These are phyloP conservation scores for Siniperca chuatsi DNA, from an alignment of 2,113 vertebrate genomes.

Conservation along the genomic window DNA sequence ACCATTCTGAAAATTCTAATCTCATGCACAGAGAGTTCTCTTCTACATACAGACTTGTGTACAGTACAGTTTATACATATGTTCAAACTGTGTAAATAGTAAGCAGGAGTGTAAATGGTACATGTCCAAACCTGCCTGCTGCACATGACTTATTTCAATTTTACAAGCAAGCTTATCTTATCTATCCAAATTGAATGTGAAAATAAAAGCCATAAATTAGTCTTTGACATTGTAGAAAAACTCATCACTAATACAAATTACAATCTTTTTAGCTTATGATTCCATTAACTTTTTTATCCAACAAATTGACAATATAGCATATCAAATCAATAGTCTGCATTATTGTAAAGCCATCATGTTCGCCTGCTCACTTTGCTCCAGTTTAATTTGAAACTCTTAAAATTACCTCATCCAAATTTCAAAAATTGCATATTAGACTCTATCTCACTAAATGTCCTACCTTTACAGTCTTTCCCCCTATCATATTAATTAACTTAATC, in stretches of 20 bases:
- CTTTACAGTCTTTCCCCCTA: background rate
- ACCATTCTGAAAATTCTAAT: background rate
- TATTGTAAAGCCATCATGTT: background rate
- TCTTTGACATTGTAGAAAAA: background rate
- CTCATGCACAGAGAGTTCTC: constrained; percentile 21
- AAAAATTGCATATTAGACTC: background rate
- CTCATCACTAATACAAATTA: background rate
- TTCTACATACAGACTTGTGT: constrained; percentile 42
- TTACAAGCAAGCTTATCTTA: constrained; percentile 40
- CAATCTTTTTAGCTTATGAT: background rate
- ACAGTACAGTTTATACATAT: constrained; percentile 45
- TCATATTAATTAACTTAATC: too few species aligned
- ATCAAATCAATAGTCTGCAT: background rate
- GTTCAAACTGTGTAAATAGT: constrained; percentile 70
- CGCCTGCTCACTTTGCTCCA: background rate
- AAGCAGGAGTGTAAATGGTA: constrained; percentile 53
- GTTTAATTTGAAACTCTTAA: background rate
- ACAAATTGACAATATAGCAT: background rate
- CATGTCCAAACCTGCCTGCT: constrained; percentile 61
- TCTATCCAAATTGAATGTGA: constrained; percentile 40
- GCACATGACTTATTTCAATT: constrained; percentile 52
- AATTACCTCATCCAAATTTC: background rate
- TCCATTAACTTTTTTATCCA: background rate
- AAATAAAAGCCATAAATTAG: constrained; percentile 5
- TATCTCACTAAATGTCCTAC: too few species aligned